Percentiles rank a stretch among this genome's conserved stretches.
Conservation (phyloP, 2,888 invertebrate genomes). For the Psylliodes chrysocephalus region DNA sequence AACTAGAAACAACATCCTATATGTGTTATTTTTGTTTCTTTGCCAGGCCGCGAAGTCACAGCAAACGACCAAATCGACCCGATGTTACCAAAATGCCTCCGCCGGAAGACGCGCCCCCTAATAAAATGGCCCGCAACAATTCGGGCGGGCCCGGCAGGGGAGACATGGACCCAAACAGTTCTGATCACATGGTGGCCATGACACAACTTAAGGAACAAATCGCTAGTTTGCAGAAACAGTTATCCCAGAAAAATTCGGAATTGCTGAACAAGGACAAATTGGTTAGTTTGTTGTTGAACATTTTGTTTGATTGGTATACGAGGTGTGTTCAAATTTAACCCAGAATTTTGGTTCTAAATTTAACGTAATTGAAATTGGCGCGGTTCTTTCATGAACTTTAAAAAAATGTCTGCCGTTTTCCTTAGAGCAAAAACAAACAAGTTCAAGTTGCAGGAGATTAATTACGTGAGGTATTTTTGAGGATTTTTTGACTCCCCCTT, state of each 20-base stretch:
- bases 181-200: slow-evolving; percentile 93
- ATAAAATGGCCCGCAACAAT: slow-evolving; percentile 65
- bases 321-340: too few species aligned
- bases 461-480: too few species aligned
- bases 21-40: not conserved
- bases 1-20: too few species aligned
- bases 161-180: slow-evolving; percentile 84
- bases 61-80: slow-evolving; percentile 76
- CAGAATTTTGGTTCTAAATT: too few species aligned
- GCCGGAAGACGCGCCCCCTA: slow-evolving; percentile 64
- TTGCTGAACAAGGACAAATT: slow-evolving; percentile 89
- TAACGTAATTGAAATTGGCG: too few species aligned
- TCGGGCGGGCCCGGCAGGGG: slow-evolving; percentile 60
- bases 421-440: too few species aligned
- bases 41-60: slow-evolving; percentile 72
- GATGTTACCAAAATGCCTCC: slow-evolving; percentile 72
- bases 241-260: slow-evolving; percentile 85
- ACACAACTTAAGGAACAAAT: slow-evolving; percentile 95
- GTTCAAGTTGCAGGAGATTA: too few species aligned
- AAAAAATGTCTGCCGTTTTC: too few species aligned
- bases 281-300: too few species aligned
- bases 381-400: too few species aligned
- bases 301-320: too few species aligned
- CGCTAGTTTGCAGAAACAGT: slow-evolving; percentile 88
- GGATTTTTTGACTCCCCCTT: too few species aligned